Evolutionary conservation across 2,797 vertebrate genomes (phyloP).

Genomic region (Chrosomus eos): DNA sequence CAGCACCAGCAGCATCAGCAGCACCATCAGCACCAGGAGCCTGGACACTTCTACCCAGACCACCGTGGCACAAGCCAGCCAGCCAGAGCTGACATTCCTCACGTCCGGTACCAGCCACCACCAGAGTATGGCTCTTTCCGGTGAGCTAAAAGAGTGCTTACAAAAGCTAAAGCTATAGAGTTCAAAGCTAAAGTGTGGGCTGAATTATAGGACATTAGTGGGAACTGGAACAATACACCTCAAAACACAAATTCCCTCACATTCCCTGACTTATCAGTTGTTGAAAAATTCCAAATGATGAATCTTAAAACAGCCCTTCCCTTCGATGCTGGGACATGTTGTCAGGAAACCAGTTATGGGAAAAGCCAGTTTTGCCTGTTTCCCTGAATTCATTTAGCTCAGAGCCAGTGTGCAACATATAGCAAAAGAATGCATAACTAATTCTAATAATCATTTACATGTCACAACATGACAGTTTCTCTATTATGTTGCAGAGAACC

Average conservation of each 20-base stretch:
- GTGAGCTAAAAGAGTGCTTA: constrained; percentile 72
- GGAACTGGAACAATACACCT: neutral
- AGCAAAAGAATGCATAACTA: constrained; percentile 60
- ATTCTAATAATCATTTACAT: constrained; percentile 60
- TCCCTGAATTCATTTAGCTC: constrained; percentile 51
- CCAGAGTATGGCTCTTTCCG: constrained; percentile 96
- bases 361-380: constrained; percentile 69
- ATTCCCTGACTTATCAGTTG: constrained; percentile 12
- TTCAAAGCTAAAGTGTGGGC: constrained; percentile 1
- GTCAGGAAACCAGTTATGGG: constrained; percentile 45
- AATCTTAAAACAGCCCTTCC: constrained; percentile 55
- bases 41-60: constrained; percentile 86
- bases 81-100: constrained; percentile 85
- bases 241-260: neutral
- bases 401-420: constrained; percentile 59
- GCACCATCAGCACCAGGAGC: constrained; percentile 78
- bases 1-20: constrained; percentile 79
- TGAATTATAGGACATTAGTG: constrained; percentile 1
- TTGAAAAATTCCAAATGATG: constrained; percentile 11
- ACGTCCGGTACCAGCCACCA: constrained; percentile 95
- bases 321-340: constrained; percentile 57
- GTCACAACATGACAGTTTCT: constrained; percentile 64
- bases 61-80: constrained; percentile 86
- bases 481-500: constrained; percentile 57
- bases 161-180: neutral